Conservation (phyloP, 2,888 invertebrate species). For the Cerastis rubricosa region DNA sequence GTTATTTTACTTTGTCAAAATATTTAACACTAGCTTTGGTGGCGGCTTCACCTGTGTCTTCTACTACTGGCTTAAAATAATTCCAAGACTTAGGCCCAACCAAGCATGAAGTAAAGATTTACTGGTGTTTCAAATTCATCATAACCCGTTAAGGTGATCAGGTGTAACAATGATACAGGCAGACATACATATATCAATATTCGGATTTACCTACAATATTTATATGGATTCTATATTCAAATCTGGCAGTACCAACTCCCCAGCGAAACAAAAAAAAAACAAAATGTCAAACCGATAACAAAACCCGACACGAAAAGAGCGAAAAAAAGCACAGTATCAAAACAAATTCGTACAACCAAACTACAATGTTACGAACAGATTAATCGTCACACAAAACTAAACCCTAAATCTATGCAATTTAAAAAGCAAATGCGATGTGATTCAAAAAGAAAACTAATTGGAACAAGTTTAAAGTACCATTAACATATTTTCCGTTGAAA, state of each 20-base stretch:
- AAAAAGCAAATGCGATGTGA: constrained; percentile 62
- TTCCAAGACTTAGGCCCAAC: neutral
- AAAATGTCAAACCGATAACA: constrained; percentile 33
- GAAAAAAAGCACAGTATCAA: constrained; percentile 20
- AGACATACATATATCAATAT: neutral
- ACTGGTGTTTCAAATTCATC: neutral
- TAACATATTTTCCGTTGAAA: constrained; percentile 72
- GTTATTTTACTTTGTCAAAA: neutral
- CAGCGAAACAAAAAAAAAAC: constrained; percentile 9
- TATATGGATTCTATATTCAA: neutral
- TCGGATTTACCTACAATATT: neutral
- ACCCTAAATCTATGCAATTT: constrained; percentile 55
- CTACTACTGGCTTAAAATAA: neutral
- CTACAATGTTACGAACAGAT: constrained; percentile 19
- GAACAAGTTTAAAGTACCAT: constrained; percentile 72
- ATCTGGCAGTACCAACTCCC: neutral
- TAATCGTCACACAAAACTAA: constrained; percentile 46
- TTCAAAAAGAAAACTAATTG: constrained; percentile 71
- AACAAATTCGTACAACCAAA: constrained; percentile 31
- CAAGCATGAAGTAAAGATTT: no score
- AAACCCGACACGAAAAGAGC: constrained; percentile 10
- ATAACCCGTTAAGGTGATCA: neutral
- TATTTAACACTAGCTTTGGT: neutral
- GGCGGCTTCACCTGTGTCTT: neutral
- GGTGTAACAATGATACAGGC: neutral